Evolutionary conservation across 2,797 vertebrate species (phyloP).

Genomic region (Pachyuromys duprasi): DNA sequence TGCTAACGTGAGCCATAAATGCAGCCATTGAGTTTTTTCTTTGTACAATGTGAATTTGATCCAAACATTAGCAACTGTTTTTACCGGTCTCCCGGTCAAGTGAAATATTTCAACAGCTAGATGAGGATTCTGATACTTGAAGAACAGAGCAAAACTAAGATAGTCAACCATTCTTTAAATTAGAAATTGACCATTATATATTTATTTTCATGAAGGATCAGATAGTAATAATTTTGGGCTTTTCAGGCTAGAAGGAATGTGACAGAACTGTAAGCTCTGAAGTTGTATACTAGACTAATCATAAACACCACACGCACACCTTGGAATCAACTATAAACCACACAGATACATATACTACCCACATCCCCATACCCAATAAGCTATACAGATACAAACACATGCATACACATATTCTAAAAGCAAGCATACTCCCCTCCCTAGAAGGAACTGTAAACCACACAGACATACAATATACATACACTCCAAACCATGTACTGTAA

Average conservation of each 20-base stretch:
- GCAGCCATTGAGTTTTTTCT: constrained; percentile 24
- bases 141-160: neutral
- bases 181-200: neutral
- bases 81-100: neutral
- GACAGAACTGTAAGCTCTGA: neutral
- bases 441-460: neutral
- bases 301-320: neutral
- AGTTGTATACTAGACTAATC: neutral
- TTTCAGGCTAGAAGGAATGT: neutral
- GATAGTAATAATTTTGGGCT: neutral
- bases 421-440: neutral
- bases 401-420: neutral
- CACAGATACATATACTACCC: neutral
- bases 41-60: neutral
- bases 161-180: neutral
- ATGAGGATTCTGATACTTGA: neutral
- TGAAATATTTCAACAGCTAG: constrained; percentile 33
- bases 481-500: neutral
- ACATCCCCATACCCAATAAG: neutral
- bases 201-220: neutral
- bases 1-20: constrained; percentile 12
- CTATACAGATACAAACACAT: neutral
- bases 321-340: neutral
- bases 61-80: neutral
- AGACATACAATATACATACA: neutral